Percentiles rank a stretch among this genome's conserved stretches.
phyloP scores from a whole-genome alignment of 1,140 invertebrate genomes.

The Theocolax elegans region DNA sequence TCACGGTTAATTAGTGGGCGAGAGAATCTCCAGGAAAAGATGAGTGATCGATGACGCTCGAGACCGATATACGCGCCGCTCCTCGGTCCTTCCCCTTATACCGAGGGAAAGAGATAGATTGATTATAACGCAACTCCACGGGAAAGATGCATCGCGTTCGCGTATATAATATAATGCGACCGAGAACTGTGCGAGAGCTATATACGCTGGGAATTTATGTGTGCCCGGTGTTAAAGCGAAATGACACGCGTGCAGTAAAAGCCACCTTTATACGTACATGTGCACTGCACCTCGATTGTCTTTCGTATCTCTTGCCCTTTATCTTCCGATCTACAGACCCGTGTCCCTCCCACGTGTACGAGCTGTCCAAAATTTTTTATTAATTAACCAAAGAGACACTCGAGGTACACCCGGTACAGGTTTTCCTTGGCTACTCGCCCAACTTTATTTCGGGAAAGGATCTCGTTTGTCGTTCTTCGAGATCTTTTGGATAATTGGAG shows the following conservation, averaged over 20 bases:
- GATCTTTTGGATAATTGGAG: slow-evolving; percentile 10
- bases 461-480: slow-evolving; percentile 19
- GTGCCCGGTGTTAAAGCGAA: too few species aligned
- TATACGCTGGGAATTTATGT: too few species aligned
- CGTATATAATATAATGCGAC: too few species aligned
- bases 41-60: slow-evolving; percentile 35
- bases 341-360: background rate
- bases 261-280: too few species aligned
- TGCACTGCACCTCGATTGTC: too few species aligned
- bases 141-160: too few species aligned
- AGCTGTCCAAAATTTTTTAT: slow-evolving; percentile 17
- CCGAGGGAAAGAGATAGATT: too few species aligned
- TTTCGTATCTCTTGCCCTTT: slow-evolving; percentile 11
- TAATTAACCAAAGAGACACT: background rate
- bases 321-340: too few species aligned
- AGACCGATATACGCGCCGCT: background rate
- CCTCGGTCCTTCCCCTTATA: background rate
- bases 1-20: slow-evolving; percentile 32
- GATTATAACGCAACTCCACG: too few species aligned
- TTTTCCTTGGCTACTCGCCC: background rate
- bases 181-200: too few species aligned
- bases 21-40: slow-evolving; percentile 1
- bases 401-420: background rate
- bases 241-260: too few species aligned
- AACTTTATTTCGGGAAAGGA: background rate